Conservation (phyloP, 2,888 invertebrate genomes). For the Phyllotreta cruciferae region DNA sequence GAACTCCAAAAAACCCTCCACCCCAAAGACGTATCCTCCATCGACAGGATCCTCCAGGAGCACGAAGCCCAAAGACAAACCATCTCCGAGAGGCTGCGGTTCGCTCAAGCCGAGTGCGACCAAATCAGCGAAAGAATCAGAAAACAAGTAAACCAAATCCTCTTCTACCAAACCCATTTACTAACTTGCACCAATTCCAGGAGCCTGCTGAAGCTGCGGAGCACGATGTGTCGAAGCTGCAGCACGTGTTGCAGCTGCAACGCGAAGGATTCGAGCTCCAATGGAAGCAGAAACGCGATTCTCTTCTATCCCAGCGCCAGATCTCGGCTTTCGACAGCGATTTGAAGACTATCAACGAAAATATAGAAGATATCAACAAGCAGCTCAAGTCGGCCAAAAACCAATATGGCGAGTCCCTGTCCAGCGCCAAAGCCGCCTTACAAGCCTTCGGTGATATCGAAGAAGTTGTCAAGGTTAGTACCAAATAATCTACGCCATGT, state of each 20-base stretch:
- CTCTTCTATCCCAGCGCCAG: slow-evolving; percentile 69
- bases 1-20: slow-evolving; percentile 56
- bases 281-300: slow-evolving; percentile 67
- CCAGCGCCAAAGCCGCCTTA: slow-evolving; percentile 73
- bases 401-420: slow-evolving; percentile 76
- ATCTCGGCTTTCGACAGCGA: slow-evolving; percentile 73
- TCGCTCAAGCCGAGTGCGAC: slow-evolving; percentile 72
- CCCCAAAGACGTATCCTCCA: slow-evolving; percentile 61
- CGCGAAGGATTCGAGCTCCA: slow-evolving; percentile 70
- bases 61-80: slow-evolving; percentile 71
- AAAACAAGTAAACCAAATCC: slow-evolving; percentile 61
- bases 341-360: slow-evolving; percentile 73
- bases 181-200: slow-evolving; percentile 43
- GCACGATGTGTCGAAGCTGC: slow-evolving; percentile 73
- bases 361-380: slow-evolving; percentile 70
- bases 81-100: slow-evolving; percentile 71
- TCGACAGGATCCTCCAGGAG: slow-evolving; percentile 66
- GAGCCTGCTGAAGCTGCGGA: slow-evolving; percentile 73
- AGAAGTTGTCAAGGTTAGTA: slow-evolving; percentile 75
- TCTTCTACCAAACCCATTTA: not conserved
- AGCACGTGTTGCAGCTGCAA: slow-evolving; percentile 67
- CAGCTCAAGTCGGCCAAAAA: slow-evolving; percentile 71
- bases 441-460: slow-evolving; percentile 78
- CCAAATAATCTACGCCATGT: too few relatives aligned
- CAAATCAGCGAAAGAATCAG: slow-evolving; percentile 72